Conservation (phyloP, 2,113 vertebrate species). For the Gambusia affinis region DNA sequence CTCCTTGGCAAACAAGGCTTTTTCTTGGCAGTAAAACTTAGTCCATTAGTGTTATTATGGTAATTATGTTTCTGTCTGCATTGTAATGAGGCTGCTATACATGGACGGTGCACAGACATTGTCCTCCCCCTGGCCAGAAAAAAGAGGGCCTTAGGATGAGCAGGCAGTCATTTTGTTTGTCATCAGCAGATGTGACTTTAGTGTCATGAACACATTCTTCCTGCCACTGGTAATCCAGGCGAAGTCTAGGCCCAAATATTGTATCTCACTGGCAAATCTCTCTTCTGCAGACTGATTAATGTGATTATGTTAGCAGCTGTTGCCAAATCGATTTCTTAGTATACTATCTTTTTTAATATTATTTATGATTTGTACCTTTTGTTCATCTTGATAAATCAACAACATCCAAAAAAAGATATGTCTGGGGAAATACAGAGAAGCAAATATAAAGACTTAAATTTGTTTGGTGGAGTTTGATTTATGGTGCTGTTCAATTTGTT, state of each 20-base stretch:
- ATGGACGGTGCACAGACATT: constrained; percentile 42
- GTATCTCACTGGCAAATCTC: constrained; percentile 22
- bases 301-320: constrained; percentile 26
- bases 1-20: constrained; percentile 49
- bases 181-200: constrained; percentile 39
- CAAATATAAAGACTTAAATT: constrained; percentile 35
- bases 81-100: constrained; percentile 54
- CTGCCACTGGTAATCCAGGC: constrained; percentile 31
- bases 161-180: constrained; percentile 36
- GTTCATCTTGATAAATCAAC: background rate
- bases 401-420: constrained; percentile 23
- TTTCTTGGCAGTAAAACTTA: constrained; percentile 58
- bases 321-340: constrained; percentile 31
- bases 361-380: constrained; percentile 24
- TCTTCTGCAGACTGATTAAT: constrained; percentile 21
- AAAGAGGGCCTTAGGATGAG: constrained; percentile 35
- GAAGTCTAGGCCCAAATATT: constrained; percentile 33
- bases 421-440: constrained; percentile 20
- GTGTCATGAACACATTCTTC: constrained; percentile 31
- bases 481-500: constrained; percentile 42
- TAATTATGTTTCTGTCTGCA: constrained; percentile 63
- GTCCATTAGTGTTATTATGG: constrained; percentile 69
- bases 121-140: constrained; percentile 40
- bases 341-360: constrained; percentile 34
- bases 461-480: constrained; percentile 46